Evolutionary conservation across 2,113 vertebrate genomes (phyloP).

Genomic region (Leptocoma aspasia): DNA sequence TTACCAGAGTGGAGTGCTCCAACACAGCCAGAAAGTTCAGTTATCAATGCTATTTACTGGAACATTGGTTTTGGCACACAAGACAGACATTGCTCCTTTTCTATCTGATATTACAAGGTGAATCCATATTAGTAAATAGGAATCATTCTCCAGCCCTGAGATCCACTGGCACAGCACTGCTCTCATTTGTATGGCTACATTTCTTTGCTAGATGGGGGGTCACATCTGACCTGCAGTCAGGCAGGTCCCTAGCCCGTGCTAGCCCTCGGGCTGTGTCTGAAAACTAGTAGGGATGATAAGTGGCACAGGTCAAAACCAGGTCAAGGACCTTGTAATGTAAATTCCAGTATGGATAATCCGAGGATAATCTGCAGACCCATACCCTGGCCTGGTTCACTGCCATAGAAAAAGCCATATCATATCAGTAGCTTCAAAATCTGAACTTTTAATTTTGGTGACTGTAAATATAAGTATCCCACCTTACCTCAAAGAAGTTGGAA

Average conservation of each 20-base stretch:
- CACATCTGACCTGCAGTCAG: neutral
- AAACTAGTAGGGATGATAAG: neutral
- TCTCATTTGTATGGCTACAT: neutral
- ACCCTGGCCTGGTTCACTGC: neutral
- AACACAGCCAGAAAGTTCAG: neutral
- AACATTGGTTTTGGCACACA: neutral
- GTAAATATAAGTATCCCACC: neutral
- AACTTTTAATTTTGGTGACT: neutral
- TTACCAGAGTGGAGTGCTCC: neutral
- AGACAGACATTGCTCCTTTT: neutral
- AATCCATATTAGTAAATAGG: neutral
- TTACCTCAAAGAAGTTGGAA: neutral
- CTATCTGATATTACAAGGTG: neutral
- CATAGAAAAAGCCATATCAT: neutral
- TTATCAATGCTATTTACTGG: neutral
- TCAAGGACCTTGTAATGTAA: neutral
- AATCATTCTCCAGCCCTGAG: neutral
- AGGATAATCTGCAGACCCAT: neutral
- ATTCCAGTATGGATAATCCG: neutral
- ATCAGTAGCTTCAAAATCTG: neutral
- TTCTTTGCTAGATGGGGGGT: neutral
- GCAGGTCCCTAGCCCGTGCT: neutral
- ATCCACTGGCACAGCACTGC: neutral
- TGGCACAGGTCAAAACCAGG: neutral
- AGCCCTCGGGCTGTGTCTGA: neutral